phyloP scores from a whole-genome alignment of 1,140 invertebrate genomes.

The Bombyx mandarina region DNA sequence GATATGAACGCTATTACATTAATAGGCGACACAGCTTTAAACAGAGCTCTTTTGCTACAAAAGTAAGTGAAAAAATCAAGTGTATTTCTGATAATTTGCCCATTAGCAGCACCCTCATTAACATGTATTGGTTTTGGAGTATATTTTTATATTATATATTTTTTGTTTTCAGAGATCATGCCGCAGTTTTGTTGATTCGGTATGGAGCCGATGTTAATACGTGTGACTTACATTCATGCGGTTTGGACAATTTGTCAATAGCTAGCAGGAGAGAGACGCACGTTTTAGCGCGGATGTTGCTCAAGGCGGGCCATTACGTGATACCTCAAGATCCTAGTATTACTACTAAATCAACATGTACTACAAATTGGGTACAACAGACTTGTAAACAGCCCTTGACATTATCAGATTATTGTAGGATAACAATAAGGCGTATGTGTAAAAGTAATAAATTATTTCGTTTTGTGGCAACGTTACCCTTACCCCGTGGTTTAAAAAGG shows the following conservation, averaged over 20 bases:
- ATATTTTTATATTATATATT: neutral
- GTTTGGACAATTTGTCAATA: slow-evolving; percentile 60
- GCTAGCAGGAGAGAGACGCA: slow-evolving; percentile 38
- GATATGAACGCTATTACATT: slow-evolving; percentile 57
- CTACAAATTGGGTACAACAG: slow-evolving; percentile 32
- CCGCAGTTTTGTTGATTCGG: slow-evolving; percentile 51
- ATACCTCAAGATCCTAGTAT: slow-evolving; percentile 17
- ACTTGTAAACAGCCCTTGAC: slow-evolving; percentile 35
- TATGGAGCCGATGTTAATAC: slow-evolving; percentile 65
- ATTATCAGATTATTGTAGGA: slow-evolving; percentile 47
- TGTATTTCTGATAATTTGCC: neutral
- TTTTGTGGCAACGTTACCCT: slow-evolving; percentile 39
- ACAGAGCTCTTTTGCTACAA: slow-evolving; percentile 58
- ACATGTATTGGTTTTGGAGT: neutral
- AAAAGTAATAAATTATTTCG: slow-evolving; percentile 28
- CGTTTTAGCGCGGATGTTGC: slow-evolving; percentile 43
- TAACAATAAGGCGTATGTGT: slow-evolving; percentile 37
- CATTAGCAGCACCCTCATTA: neutral
- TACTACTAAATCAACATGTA: slow-evolving; percentile 22
- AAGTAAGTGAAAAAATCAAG: slow-evolving; percentile 30
- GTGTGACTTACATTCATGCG: slow-evolving; percentile 51
- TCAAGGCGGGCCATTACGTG: slow-evolving; percentile 57
- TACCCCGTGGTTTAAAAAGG: slow-evolving; percentile 53
- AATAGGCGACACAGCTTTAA: slow-evolving; percentile 60
- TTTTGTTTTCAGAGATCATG: slow-evolving; percentile 46